Conservation (phyloP, 2,888 invertebrate genomes). For the Eristalis tenax region DNA sequence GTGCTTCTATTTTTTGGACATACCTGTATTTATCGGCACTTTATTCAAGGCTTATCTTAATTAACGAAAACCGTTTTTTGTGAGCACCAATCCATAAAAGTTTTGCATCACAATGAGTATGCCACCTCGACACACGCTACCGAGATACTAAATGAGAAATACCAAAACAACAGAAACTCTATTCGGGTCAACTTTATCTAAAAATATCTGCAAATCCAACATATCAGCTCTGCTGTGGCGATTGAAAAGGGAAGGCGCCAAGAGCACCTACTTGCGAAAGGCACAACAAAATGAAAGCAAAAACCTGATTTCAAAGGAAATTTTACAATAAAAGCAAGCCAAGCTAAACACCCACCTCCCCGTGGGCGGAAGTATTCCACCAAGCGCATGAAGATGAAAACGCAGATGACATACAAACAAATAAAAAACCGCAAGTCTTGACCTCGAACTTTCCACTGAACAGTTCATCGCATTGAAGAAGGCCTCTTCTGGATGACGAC, state of each 20-base stretch:
- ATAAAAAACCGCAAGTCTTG: slow-evolving; percentile 22
- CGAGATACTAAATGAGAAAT: background rate
- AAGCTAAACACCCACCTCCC: background rate
- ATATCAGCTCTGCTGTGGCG: background rate
- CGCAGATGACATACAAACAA: background rate
- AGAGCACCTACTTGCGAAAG: background rate
- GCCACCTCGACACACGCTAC: background rate
- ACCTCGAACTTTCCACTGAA: slow-evolving; percentile 46
- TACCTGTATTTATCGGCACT: background rate
- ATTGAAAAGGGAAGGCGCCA: background rate
- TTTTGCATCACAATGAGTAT: background rate
- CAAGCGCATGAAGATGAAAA: background rate
- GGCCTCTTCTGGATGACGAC: background rate
- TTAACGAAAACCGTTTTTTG: background rate
- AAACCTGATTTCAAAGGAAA: background rate
- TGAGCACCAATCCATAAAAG: background rate
- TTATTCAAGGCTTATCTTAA: background rate
- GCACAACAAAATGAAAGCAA: background rate
- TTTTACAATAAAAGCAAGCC: background rate
- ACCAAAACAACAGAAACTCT: background rate
- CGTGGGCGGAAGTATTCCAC: background rate
- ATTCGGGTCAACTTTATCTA: background rate
- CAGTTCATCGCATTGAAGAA: slow-evolving; percentile 19
- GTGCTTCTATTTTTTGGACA: too few species aligned
- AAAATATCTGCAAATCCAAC: background rate